Percentiles rank a stretch among this genome's conserved stretches.
These are phyloP conservation scores for Phaethon lepturus DNA, from an alignment of 2,113 vertebrate species.

Conservation along the genomic window DNA sequence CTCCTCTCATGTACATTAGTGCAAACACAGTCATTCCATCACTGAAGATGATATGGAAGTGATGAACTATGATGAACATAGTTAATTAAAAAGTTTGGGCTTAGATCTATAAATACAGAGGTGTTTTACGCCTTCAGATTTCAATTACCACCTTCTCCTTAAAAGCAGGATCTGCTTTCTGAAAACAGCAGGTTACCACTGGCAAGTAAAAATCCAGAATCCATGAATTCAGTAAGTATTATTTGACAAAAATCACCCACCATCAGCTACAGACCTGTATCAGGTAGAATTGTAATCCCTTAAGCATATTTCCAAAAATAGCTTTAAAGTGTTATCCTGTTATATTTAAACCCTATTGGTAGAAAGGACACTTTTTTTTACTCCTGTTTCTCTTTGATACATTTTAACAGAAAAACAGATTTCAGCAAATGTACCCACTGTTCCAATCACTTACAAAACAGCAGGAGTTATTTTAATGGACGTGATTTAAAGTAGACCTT, in stretches of 20 bases:
- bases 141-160: not conserved
- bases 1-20: not conserved
- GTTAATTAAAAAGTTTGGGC: not conserved
- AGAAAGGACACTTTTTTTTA: not conserved
- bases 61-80: not conserved
- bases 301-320: slow-evolving; percentile 14
- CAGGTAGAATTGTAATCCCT: not conserved
- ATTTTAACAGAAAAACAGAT: slow-evolving; percentile 14
- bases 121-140: not conserved
- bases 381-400: not conserved
- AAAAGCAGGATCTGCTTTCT: not conserved
- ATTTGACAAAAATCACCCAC: not conserved
- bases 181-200: not conserved
- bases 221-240: not conserved
- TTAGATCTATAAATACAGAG: not conserved
- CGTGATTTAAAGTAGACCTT: not conserved
- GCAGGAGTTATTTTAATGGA: slow-evolving; percentile 54
- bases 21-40: not conserved
- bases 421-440: slow-evolving; percentile 8
- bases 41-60: not conserved
- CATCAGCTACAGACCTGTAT: not conserved
- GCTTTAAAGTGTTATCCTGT: not conserved
- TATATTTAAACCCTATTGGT: not conserved
- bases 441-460: slow-evolving; percentile 40
- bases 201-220: not conserved